Conservation (phyloP, 2,888 invertebrate genomes). For the Caenorhabditis zanzibari region DNA sequence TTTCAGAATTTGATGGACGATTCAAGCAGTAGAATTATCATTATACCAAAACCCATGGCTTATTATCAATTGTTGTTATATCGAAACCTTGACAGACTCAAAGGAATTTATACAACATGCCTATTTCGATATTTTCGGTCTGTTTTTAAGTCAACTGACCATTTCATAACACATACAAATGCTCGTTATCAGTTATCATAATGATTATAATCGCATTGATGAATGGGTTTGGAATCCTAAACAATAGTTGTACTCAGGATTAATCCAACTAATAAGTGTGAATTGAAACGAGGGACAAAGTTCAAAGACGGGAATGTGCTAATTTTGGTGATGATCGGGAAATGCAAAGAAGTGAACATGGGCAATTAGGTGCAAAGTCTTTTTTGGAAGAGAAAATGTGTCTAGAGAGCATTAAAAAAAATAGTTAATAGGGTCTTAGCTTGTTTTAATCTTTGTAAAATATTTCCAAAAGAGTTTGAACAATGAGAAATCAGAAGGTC, state of each 20-base stretch:
- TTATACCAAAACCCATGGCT: no score
- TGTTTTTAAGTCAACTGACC: constrained; percentile 29
- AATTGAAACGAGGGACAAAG: neutral
- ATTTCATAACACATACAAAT: constrained; percentile 35
- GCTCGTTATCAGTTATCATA: constrained; percentile 22
- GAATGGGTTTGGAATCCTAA: constrained; percentile 42
- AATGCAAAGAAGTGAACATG: neutral
- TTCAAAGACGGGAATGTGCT: constrained; percentile 20
- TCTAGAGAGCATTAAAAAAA: neutral
- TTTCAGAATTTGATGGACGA: no score
- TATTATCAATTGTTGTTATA: neutral
- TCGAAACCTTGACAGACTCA: neutral
- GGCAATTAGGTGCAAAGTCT: constrained; percentile 6
- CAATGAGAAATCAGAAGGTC: no score
- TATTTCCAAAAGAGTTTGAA: neutral
- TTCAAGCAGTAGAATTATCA: no score
- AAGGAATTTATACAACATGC: neutral
- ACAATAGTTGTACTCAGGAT: constrained; percentile 14
- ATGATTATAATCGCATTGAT: constrained; percentile 55
- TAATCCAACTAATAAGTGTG: constrained; percentile 24
- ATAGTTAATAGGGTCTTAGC: neutral
- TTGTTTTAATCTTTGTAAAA: neutral
- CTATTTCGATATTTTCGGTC: constrained; percentile 12
- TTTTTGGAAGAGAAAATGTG: neutral
- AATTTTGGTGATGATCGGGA: constrained; percentile 25